Evolutionary conservation across 2,113 vertebrate genomes (phyloP).

Genomic region (Salvelinus alpinus): DNA sequence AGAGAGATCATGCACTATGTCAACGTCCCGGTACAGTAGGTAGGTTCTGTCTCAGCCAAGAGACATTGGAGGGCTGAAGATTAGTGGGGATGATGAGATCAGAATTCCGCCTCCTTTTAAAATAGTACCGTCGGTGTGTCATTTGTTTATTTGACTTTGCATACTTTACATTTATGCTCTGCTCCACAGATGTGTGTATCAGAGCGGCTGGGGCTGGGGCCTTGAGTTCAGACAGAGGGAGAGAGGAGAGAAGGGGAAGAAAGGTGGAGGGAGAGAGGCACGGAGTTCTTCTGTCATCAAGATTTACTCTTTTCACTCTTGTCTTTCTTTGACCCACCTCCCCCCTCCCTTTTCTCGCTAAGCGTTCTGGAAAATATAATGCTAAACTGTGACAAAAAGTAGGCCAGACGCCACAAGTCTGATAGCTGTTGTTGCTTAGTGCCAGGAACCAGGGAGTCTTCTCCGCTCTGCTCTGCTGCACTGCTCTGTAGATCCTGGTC

Average conservation of each 20-base stretch:
- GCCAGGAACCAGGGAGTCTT: no score
- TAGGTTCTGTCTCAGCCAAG: slow-evolving; percentile 8
- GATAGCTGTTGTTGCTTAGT: no score
- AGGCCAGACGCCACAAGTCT: no score
- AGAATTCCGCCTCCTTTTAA: slow-evolving; percentile 27
- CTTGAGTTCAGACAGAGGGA: background rate
- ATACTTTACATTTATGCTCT: slow-evolving; percentile 38
- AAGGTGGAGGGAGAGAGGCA: slow-evolving; percentile 8
- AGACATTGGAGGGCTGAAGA: slow-evolving; percentile 1
- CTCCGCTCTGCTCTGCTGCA: no score
- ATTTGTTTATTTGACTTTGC: slow-evolving; percentile 43
- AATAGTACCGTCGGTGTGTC: slow-evolving; percentile 33
- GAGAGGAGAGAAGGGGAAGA: slow-evolving; percentile 2
- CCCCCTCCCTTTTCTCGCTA: slow-evolving; percentile 26
- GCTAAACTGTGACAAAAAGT: slow-evolving; percentile 2
- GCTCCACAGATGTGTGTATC: slow-evolving; percentile 26
- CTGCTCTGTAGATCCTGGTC: no score
- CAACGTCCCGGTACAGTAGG: slow-evolving; percentile 5
- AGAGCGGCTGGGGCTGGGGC: slow-evolving; percentile 7
- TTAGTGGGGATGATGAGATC: slow-evolving; percentile 14
- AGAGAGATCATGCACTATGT: slow-evolving; percentile 1
- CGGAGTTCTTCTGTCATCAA: slow-evolving; percentile 15
- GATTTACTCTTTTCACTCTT: slow-evolving; percentile 29
- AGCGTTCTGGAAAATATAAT: slow-evolving; percentile 35
- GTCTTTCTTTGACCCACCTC: slow-evolving; percentile 29